Base-by-base conservation (phyloP, 2,888 invertebrate genomes). In the Sminthurides aquaticus region DNA sequence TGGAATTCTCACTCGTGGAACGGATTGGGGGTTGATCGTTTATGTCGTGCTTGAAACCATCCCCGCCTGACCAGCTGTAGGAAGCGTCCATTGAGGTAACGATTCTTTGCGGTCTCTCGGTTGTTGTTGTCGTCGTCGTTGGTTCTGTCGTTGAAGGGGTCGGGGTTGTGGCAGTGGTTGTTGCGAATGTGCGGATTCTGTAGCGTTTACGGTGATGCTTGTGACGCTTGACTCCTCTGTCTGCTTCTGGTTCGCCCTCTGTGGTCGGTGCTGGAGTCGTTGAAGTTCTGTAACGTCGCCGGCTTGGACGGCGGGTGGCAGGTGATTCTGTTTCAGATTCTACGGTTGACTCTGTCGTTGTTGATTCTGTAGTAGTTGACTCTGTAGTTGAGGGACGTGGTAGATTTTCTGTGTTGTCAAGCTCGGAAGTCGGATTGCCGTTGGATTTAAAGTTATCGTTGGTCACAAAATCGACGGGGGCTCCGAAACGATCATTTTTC, bases 391-490 rank as follows among this genome's bases (percentile, higher is more conserved):
- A 11, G 43, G 43, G 8, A 11, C 43, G 43, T 18, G 5, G 52
- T 15, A 20, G 52, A 15, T 52, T 8, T 20, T 22, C 11, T 15
- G 52, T 5, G 11, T 52, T 34, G 43, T 11, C 43, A 11, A 11
- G 43, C 5, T 5, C 18, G 15, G 24, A 26, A 11, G 58, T 49
- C 11, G 48, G 49, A n/a, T 28, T 34, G 25, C 55, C 48, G 18
- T 56, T 24, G n/a, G 8, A 11, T 60, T 68, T 68, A 57, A 68
- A 70, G 56, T 65, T 65, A 27, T 70, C 65, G 55, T 68, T 49
- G 1, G 69, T 69, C 20, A 69, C 70, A 68, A 71, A 72, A 27
- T 72, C 69, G 0, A 65, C 56, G 52, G 54, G 63, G 0, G 70
- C 70, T 1, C 69, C 67, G 43, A 68, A 69, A 11, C 71, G 58